Evolutionary conservation across 2,797 vertebrate genomes (phyloP), one percentile per base, ranked within the genome.

Genomic region (Todus mexicanus): DNA sequence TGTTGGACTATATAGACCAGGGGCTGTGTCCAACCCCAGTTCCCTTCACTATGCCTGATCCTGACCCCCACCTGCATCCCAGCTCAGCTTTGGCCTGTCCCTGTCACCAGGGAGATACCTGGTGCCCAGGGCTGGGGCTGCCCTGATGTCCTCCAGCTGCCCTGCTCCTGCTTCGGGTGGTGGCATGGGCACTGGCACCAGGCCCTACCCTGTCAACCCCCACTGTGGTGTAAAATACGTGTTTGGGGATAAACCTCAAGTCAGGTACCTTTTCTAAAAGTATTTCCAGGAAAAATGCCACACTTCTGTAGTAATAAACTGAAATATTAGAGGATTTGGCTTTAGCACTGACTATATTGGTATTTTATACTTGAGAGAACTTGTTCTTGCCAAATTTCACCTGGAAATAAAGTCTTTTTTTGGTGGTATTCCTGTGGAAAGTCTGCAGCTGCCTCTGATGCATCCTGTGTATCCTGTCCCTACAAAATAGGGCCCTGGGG

Each of bases 1-100:
- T 3, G 6, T 15, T 18, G 61, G 48, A 14, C 29, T 7, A 10
- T 16, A 6, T 11, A 8, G 37, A 15, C 23, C 21, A 0, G 0
- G 5, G 29, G 6, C 38, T 27, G 11, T 12, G 11, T 60, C 57
- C 77, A 27, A 53, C 8, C 10, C 25, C 7, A 3, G 12, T 8
- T 37, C 23, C 19, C 10, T 26, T 29, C 45, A 14, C 38, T 27
- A 15, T 2, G 27, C 7, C 31, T 38, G 29, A 23, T 26, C 13
- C 27, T 29, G 7, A 14, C 17, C 9, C 7, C 2, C 12, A 3
- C 29, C 27, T 60, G 5, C 13, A 12, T 19, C 7, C 33, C 56
- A 31, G 20, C 29, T 3, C 21, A 43, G 23, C 48, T 16, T 9
- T 2, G 26, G 40, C 37, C 47, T 23, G 20, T 31, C 14, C 29